Conservation (phyloP, 2,797 vertebrate genomes). For the Pangasius sanitwongsei region DNA sequence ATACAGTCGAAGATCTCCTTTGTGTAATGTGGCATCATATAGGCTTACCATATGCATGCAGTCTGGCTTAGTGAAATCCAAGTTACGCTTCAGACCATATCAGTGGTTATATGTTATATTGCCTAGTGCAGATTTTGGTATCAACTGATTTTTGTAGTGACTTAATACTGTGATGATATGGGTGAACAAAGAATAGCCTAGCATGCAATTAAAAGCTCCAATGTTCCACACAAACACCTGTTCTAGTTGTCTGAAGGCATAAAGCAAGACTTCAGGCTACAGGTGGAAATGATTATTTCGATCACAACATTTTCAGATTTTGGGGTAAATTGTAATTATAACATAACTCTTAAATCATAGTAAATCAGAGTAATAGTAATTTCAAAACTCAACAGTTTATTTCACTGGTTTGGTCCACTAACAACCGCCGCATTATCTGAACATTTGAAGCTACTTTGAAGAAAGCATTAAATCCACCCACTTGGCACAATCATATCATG, state of each 20-base stretch:
- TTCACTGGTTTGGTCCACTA: not conserved
- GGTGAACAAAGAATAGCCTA: not conserved
- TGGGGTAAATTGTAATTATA: not conserved
- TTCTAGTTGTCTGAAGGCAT: not conserved
- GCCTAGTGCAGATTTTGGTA: no score
- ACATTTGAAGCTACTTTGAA: not conserved
- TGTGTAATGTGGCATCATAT: conserved; percentile 2
- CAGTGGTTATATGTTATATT: not conserved
- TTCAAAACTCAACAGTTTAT: not conserved
- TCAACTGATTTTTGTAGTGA: not conserved
- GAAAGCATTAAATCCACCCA: not conserved
- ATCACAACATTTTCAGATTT: not conserved
- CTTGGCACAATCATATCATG: not conserved
- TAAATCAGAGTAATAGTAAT: not conserved
- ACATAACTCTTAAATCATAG: not conserved
- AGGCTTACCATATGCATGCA: not conserved
- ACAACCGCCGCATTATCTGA: not conserved
- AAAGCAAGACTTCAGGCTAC: not conserved
- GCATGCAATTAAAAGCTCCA: not conserved
- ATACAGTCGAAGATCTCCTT: conserved; percentile 8
- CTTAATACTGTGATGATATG: not conserved
- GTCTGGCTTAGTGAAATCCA: not conserved
- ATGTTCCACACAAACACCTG: not conserved
- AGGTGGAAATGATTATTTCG: not conserved
- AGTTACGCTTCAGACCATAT: conserved; percentile 4